Evolutionary conservation across 2,797 vertebrate genomes (phyloP), one percentile per base, ranked within the genome.

Genomic region (Antennarius maculatus): DNA sequence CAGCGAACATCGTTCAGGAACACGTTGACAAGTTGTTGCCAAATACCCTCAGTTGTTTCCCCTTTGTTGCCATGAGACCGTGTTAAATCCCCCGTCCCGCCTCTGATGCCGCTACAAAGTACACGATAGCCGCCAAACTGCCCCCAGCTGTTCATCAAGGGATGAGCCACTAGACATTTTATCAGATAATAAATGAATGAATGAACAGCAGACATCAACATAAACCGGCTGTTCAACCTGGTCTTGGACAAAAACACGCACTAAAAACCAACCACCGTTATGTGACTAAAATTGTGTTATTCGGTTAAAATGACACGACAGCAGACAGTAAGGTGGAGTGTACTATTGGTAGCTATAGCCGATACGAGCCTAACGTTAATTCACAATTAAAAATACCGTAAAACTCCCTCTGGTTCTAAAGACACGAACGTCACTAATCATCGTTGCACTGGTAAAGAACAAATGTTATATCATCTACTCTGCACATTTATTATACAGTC

Each of bases 21-120:
- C 31, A 34, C 31, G 3, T 34, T 8, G 31, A 34, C 31, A 34
- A 34, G 31, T 8, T 34, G 31, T 5, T 34, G 8, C 31, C 8
- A 34, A 34, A 50, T 6, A 50, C 6, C 16, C 46, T 48, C 61
- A 71, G 72, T 72, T 42, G 79, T 28, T 66, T 60, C 49, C 46
- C 54, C 46, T 9, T 52, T 23, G 84, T 88, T 85, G 82, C 89
- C 61, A 87, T 59, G 80, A 42, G 47, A 74, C 53, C 54, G 56
- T 61, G 7, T 76, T 61, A 73, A 86, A 73, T 34, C 42, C 55
- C 74, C 53, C 17, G 49, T 61, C 65, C 45, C 61, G 39, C 60
- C 64, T 60, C 29, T 39, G 45, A 46, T 81, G 78, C 88, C 89
- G 90, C 89, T 84, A 3, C 52, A 84, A 76, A 75, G 6, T 4